Evolutionary conservation across 2,888 invertebrate species (phyloP), one percentile per base, ranked within the genome.

Genomic region (Pelosia muscerda): DNA sequence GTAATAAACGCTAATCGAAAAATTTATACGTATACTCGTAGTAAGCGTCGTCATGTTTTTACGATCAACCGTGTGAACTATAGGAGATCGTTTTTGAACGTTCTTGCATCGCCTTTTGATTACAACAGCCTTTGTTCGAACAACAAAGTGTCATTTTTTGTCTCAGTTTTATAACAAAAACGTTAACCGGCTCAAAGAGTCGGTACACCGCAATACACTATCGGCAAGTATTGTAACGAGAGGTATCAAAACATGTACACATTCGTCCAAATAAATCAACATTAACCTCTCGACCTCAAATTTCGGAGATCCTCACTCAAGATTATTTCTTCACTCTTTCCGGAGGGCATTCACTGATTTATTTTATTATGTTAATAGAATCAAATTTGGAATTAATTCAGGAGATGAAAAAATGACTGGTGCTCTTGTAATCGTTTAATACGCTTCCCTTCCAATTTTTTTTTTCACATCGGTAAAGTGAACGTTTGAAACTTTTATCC

Each of bases 311-410:
- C 83, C 75, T 76, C 78, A 78, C 75, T 78, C 72, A 71, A 86
- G 87, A 89, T 89, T 85, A 84, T 76, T 82, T 80, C 75, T 79
- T 78, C 81, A 75, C 78, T 75, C 63, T 75, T 65, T 71, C 82
- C 72, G 49, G 66, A 76, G 77, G 83, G 81, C 82, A 74, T 81
- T 76, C 80, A 83, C 82, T 83, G 86, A 87, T 88, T 89, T 88
- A 87, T 86, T 88, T 87, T 84, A 90, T 88, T 89, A 90, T 88
- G 90, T 85, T 89, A 90, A 91, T 90, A 87, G 84, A 88, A 87
- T 88, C 84, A 88, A 88, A 89, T 88, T 88, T 86, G 83, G 89
- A 91, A 92, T 89, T 90, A 89, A 90, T 90, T 88, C 86, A 81
- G 79, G 72, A 85, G 84, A 88, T 86, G 83, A 86, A 86, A 87